These are phyloP conservation scores for Zenarchopterus dispar DNA, from an alignment of 2,797 vertebrate genomes.

Conservation along the genomic window DNA sequence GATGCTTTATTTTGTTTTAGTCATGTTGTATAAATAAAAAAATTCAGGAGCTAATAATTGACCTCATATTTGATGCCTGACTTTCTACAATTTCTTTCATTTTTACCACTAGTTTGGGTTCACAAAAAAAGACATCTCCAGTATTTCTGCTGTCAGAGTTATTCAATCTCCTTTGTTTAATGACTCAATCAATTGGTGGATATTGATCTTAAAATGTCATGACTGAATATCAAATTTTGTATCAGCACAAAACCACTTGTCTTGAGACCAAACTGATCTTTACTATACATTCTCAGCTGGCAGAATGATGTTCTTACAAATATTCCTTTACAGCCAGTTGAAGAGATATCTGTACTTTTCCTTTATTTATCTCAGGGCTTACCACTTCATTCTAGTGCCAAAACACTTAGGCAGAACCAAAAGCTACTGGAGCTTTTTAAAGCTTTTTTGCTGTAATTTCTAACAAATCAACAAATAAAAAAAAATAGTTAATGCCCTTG, in stretches of 20 bases:
- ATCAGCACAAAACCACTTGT: conserved; percentile 8
- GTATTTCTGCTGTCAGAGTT: conserved; percentile 10
- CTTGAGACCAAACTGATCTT: conserved; percentile 6
- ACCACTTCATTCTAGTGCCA: neutral
- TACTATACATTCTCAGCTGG: conserved; percentile 9
- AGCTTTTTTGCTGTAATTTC: conserved; percentile 8
- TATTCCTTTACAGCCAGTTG: conserved; percentile 3
- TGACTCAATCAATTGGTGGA: conserved; percentile 18
- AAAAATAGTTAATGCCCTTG: conserved; percentile 6
- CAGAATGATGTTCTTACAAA: neutral
- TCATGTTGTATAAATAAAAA: neutral
- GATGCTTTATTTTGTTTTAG: conserved; percentile 3
- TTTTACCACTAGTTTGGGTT: neutral
- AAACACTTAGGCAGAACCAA: conserved; percentile 11
- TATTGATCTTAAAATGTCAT: conserved; percentile 41
- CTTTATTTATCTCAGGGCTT: neutral
- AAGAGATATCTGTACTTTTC: neutral
- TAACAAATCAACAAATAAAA: conserved; percentile 26
- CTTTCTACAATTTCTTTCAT: neutral
- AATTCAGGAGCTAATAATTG: neutral
- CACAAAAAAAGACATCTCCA: no score
- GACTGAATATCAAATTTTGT: conserved; percentile 21
- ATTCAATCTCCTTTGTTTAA: conserved; percentile 13
- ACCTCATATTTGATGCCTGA: conserved; percentile 5
- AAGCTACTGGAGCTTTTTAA: conserved; percentile 7